phyloP scores from a whole-genome alignment of 2,797 vertebrate genomes.

The Cercopithecus mitis region DNA sequence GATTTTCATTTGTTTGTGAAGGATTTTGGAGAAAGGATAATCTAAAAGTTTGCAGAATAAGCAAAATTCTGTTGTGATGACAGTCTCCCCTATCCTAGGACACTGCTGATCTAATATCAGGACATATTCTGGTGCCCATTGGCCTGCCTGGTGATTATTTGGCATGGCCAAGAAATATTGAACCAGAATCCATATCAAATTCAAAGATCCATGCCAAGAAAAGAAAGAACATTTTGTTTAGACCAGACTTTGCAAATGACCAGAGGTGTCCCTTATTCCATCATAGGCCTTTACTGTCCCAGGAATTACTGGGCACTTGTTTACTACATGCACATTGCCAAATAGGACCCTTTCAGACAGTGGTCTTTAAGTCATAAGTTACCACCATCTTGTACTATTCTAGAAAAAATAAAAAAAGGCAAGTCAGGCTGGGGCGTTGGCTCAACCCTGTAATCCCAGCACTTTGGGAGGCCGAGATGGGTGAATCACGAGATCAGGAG shows the following conservation, averaged over 20 bases:
- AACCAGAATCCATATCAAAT: neutral
- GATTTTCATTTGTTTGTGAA: conserved; percentile 44
- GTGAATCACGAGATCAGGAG: no score
- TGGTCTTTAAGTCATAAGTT: neutral
- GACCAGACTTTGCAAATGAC: neutral
- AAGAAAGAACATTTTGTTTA: conserved; percentile 25
- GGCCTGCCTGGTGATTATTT: neutral
- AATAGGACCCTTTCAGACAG: neutral
- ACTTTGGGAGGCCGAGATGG: no score
- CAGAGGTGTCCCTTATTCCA: neutral
- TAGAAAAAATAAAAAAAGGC: neutral
- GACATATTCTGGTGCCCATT: no score
- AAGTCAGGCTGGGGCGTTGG: neutral
- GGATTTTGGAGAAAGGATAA: neutral
- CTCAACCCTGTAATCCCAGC: no score
- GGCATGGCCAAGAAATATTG: neutral
- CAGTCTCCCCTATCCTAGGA: neutral
- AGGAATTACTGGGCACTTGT: neutral
- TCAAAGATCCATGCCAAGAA: conserved; percentile 6
- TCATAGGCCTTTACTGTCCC: neutral
- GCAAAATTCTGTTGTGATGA: neutral
- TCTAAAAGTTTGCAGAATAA: neutral
- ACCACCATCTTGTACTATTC: neutral
- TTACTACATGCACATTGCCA: neutral
- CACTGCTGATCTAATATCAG: neutral